Conservation (phyloP, 2,113 vertebrate genomes). For the Bubo bubo region DNA sequence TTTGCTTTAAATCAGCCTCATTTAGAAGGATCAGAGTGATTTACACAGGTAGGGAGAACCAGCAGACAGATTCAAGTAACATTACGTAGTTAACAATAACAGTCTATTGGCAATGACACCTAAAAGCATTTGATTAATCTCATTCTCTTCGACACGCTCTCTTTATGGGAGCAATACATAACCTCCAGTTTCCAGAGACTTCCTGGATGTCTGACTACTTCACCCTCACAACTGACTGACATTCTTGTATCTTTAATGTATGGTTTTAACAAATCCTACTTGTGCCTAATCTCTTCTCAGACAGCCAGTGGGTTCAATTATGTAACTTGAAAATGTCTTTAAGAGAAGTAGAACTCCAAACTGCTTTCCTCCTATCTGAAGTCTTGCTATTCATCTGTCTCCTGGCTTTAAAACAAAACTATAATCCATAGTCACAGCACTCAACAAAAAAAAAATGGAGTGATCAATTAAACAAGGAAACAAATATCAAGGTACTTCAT, state of each 20-base stretch:
- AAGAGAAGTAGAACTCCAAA: neutral
- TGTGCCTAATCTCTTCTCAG: neutral
- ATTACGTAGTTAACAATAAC: neutral
- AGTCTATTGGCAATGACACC: neutral
- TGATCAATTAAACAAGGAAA: neutral
- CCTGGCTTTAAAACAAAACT: neutral
- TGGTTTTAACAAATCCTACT: neutral
- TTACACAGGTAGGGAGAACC: neutral
- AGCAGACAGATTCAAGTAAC: neutral
- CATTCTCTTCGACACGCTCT: neutral
- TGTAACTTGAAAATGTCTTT: neutral
- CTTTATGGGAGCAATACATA: neutral
- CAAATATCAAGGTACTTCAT: neutral
- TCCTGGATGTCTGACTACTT: neutral
- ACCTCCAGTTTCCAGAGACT: neutral
- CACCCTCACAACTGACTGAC: neutral
- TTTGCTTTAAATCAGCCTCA: neutral
- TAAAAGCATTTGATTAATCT: neutral
- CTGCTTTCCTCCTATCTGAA: neutral
- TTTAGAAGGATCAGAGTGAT: neutral
- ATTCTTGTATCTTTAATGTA: neutral
- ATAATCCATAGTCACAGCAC: fast-evolving
- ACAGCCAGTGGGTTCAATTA: neutral
- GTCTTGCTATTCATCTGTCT: neutral
- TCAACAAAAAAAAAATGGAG: neutral